Evolutionary conservation across 1,140 invertebrate species (phyloP).

Genomic region (Cylas formicarius): DNA sequence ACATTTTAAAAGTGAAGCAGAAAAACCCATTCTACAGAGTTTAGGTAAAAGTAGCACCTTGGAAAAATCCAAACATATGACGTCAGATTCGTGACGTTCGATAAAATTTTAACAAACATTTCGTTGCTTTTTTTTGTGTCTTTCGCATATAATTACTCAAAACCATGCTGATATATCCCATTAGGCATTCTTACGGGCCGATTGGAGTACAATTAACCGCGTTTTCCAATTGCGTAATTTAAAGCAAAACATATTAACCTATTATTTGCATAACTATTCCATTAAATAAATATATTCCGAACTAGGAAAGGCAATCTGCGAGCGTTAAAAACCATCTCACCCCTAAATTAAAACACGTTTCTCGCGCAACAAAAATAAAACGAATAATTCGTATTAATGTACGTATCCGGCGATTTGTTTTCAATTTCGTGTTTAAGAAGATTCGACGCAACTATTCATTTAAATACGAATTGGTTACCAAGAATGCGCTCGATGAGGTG

Average conservation of each 20-base stretch:
- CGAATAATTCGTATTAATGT: too few species aligned
- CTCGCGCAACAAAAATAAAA: too few species aligned
- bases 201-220: constrained; percentile 2
- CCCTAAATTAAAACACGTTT: constrained; percentile 9
- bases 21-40: too few species aligned
- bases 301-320: not conserved
- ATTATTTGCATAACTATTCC: constrained; percentile 11
- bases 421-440: not conserved
- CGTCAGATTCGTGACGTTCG: constrained; percentile 10
- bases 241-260: constrained; percentile 1
- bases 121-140: too few species aligned
- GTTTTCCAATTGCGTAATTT: constrained; percentile 1
- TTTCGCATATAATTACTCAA: too few species aligned
- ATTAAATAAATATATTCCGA: constrained; percentile 6
- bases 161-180: too few species aligned
- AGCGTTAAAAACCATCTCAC: constrained; percentile 1
- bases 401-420: not conserved
- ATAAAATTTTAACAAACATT: constrained; percentile 11
- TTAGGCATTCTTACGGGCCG: too few species aligned
- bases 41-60: too few species aligned
- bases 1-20: too few species aligned
- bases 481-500: too few species aligned
- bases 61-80: too few species aligned
- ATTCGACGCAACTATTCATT: constrained; percentile 1
- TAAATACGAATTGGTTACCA: not conserved